A percentile compares a stretch with the other conserved stretches of the same genome.
Evolutionary conservation across 2,113 vertebrate species (phyloP).

Genomic region (Hippocampus guttulatus): DNA sequence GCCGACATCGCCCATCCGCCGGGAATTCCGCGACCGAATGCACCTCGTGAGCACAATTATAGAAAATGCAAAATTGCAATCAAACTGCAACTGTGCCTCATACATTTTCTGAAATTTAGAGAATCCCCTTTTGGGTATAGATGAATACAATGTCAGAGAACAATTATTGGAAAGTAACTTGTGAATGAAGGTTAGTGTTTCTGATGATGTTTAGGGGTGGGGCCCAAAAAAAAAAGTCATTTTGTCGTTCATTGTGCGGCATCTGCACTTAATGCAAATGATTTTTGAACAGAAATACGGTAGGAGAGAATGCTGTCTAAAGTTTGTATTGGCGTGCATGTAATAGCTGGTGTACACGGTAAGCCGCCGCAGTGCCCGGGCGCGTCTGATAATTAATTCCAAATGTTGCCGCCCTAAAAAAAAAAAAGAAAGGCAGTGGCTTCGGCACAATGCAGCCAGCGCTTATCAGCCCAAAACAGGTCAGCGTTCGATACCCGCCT

Average conservation of each 20-base stretch:
- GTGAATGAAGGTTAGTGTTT: neutral
- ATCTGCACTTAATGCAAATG: conserved; percentile 39
- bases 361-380: conserved; percentile 56
- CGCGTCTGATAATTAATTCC: conserved; percentile 75
- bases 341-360: conserved; percentile 53
- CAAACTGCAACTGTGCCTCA: too few relatives aligned
- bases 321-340: conserved; percentile 57
- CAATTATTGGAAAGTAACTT: neutral
- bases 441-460: conserved; percentile 60
- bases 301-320: conserved; percentile 52
- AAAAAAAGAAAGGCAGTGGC: conserved; percentile 71
- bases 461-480: conserved; percentile 79
- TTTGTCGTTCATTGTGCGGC: neutral
- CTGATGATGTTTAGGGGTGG: neutral
- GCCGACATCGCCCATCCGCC: too few relatives aligned
- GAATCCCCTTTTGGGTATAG: too few relatives aligned
- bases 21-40: too few relatives aligned
- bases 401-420: conserved; percentile 67
- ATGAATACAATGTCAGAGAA: too few relatives aligned
- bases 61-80: too few relatives aligned
- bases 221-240: neutral
- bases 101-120: too few relatives aligned
- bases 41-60: too few relatives aligned
- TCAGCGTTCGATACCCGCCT: conserved; percentile 71
- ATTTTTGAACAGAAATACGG: conserved; percentile 35